Conservation (phyloP, 1,140 invertebrate species). For the Platyscapa corneri region DNA sequence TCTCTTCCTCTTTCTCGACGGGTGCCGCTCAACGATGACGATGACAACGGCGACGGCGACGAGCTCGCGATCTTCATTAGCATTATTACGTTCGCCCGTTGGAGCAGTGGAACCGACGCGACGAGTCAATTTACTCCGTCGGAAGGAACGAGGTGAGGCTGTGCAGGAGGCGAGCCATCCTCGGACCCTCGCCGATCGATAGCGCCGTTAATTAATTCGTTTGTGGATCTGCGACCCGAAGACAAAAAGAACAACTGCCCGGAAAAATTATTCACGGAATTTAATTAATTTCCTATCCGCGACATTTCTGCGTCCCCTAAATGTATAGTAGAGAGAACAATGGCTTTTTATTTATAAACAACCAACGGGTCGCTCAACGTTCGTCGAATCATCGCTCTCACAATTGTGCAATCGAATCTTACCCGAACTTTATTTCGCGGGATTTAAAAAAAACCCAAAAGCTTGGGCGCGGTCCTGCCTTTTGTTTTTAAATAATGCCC, state of each 20-base stretch:
- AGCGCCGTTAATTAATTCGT: constrained; percentile 36
- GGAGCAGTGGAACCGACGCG: no score
- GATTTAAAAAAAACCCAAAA: no score
- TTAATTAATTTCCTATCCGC: constrained; percentile 11
- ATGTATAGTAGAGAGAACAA: neutral
- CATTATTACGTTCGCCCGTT: constrained; percentile 16
- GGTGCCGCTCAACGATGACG: neutral
- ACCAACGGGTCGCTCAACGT: no score
- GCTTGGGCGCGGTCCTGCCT: no score
- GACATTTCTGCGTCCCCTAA: neutral
- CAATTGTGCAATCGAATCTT: no score
- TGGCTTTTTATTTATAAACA: neutral
- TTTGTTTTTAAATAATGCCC: no score
- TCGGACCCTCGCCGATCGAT: neutral
- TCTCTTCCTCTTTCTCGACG: neutral
- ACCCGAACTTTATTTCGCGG: no score
- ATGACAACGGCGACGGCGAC: neutral
- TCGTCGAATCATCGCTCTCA: no score
- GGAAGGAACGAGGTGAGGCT: neutral
- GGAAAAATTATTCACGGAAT: neutral
- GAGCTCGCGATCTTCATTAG: constrained; percentile 42
- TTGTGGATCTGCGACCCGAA: neutral
- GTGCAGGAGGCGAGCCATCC: neutral
- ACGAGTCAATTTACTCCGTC: constrained; percentile 7
- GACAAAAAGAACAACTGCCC: neutral